Conservation (phyloP, 2,888 invertebrate genomes). For the Tolmerus cingulatus region DNA sequence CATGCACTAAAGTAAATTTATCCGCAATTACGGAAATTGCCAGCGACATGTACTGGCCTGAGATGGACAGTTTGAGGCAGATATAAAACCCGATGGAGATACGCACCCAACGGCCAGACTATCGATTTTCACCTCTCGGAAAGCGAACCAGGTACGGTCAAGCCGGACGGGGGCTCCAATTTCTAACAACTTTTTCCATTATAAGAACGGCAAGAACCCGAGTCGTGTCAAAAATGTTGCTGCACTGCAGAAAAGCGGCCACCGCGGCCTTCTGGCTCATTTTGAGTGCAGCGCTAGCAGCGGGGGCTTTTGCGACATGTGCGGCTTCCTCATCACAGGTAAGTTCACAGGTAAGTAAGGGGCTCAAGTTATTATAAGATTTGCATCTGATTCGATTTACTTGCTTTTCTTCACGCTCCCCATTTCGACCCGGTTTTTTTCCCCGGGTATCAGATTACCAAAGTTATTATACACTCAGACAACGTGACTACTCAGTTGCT, state of each 20-base stretch:
- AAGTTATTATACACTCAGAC: neutral
- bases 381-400: neutral
- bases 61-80: neutral
- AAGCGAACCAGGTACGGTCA: neutral
- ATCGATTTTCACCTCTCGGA: constrained; percentile 18
- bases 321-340: constrained; percentile 15
- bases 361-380: constrained; percentile 18
- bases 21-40: constrained; percentile 32
- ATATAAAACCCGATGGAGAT: constrained; percentile 8
- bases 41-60: neutral
- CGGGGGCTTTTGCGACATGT: neutral
- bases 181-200: neutral
- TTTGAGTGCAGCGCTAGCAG: constrained; percentile 16
- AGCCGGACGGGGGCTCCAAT: constrained; percentile 22
- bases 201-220: neutral
- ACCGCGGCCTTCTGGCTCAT: constrained; percentile 1
- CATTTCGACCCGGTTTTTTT: neutral
- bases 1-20: neutral
- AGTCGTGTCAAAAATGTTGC: neutral
- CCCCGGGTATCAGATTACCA: neutral
- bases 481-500: neutral
- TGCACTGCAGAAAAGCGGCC: neutral
- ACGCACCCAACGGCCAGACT: constrained; percentile 16
- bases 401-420: neutral
- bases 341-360: neutral